phyloP scores from a whole-genome alignment of 2,888 invertebrate species.

The Hydroisotoma schaefferi region DNA sequence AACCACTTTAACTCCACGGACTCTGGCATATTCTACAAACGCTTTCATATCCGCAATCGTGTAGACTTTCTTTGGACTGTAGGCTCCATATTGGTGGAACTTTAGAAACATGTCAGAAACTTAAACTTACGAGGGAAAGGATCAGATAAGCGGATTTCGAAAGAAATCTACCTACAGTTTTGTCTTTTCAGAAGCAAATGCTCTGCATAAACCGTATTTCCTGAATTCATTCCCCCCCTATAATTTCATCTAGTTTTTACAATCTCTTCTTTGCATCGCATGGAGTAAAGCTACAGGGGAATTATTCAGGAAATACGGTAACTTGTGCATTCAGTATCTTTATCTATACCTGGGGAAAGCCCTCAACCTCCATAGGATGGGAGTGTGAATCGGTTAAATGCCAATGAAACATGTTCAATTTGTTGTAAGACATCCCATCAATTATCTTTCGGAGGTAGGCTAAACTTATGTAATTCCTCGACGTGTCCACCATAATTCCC shows the following conservation, averaged over 20 bases:
- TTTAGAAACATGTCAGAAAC: no score
- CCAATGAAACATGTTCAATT: constrained; percentile 58
- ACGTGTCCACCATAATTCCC: constrained; percentile 57
- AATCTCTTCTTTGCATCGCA: background rate
- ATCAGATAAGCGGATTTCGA: no score
- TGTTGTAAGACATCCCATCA: constrained; percentile 57
- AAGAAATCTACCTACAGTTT: no score
- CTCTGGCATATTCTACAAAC: constrained; percentile 54
- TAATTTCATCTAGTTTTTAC: no score
- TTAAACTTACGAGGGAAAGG: no score
- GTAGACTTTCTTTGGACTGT: constrained; percentile 54
- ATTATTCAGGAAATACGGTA: background rate
- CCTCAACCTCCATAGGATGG: constrained; percentile 55
- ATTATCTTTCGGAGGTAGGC: constrained; percentile 52
- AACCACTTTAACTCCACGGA: constrained; percentile 54
- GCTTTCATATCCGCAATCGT: constrained; percentile 49
- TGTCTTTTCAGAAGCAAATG: no score
- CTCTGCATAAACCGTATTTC: no score
- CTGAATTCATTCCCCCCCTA: no score
- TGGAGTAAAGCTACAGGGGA: background rate
- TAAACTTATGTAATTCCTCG: constrained; percentile 61
- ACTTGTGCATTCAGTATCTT: background rate
- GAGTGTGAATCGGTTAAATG: constrained; percentile 54
- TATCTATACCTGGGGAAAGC: constrained; percentile 49
- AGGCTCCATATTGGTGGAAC: constrained; percentile 54